Percentiles rank a stretch among this genome's conserved stretches.
These are phyloP conservation scores for Coecobrya sp. DNA, from an alignment of 2,888 invertebrate genomes.

Conservation along the genomic window DNA sequence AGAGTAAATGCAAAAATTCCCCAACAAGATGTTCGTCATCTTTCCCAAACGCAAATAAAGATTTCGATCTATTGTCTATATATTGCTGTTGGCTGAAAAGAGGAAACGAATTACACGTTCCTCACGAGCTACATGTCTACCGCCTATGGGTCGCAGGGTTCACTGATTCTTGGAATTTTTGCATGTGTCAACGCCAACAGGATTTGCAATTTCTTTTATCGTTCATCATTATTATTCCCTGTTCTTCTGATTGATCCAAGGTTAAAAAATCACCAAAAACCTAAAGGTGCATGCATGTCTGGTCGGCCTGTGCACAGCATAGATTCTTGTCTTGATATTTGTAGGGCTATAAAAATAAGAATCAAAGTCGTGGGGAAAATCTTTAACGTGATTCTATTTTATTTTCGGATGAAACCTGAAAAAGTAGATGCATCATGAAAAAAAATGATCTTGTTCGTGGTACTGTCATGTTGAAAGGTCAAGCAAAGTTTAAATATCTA, in stretches of 20 bases:
- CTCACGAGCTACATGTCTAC: slow-evolving; percentile 3
- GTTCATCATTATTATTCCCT: slow-evolving; percentile 23
- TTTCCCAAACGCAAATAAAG: background rate
- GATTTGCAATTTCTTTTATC: background rate
- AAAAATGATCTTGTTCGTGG: no score
- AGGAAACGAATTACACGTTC: background rate
- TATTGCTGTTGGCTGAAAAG: background rate
- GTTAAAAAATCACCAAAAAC: background rate
- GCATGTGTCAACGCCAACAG: background rate
- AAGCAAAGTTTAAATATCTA: background rate
- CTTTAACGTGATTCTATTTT: background rate
- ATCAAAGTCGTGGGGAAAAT: slow-evolving; percentile 52
- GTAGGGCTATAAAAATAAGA: background rate
- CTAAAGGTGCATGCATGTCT: background rate
- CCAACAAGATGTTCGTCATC: background rate
- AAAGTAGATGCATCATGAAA: no score
- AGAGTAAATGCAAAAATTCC: no score
- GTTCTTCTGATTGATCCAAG: slow-evolving; percentile 3
- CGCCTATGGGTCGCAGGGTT: background rate
- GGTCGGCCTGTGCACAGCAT: background rate
- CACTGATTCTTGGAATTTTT: slow-evolving; percentile 32
- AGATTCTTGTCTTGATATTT: background rate
- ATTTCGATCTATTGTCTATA: background rate
- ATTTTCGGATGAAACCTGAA: no score
- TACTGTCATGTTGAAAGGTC: background rate